phyloP scores from a whole-genome alignment of 64 coral and sea anemone genomes.

The Acropora tenuis region DNA sequence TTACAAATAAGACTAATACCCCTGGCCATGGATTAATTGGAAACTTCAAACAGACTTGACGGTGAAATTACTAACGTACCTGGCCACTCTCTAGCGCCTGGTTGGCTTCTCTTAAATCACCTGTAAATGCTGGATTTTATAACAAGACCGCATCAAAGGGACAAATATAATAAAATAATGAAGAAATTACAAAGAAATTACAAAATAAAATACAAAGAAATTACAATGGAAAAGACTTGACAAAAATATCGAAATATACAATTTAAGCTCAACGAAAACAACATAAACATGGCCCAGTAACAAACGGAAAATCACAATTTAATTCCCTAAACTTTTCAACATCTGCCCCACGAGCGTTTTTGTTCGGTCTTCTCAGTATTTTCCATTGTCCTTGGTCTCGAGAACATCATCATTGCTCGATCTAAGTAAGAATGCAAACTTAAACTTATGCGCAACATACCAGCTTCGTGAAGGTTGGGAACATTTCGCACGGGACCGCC shows the following conservation, averaged over 20 bases:
- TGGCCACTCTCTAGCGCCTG: slow-evolving; percentile 81
- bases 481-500: slow-evolving; percentile 62
- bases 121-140: slow-evolving; percentile 68
- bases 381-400: too few species aligned
- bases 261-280: too few species aligned
- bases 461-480: slow-evolving; percentile 78
- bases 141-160: background rate
- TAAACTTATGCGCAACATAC: slow-evolving; percentile 9
- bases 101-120: slow-evolving; percentile 74
- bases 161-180: background rate
- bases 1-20: too few species aligned
- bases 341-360: too few species aligned
- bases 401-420: background rate
- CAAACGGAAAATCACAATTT: too few species aligned
- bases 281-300: too few species aligned
- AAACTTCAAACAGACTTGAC: too few species aligned
- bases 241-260: too few species aligned
- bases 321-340: too few species aligned
- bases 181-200: background rate
- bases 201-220: background rate
- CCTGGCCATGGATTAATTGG: too few species aligned
- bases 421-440: background rate
- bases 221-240: background rate
- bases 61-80: slow-evolving; percentile 15
- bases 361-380: too few species aligned